phyloP scores from a whole-genome alignment of 2,888 invertebrate species.

The Ornithoptera priamus region DNA sequence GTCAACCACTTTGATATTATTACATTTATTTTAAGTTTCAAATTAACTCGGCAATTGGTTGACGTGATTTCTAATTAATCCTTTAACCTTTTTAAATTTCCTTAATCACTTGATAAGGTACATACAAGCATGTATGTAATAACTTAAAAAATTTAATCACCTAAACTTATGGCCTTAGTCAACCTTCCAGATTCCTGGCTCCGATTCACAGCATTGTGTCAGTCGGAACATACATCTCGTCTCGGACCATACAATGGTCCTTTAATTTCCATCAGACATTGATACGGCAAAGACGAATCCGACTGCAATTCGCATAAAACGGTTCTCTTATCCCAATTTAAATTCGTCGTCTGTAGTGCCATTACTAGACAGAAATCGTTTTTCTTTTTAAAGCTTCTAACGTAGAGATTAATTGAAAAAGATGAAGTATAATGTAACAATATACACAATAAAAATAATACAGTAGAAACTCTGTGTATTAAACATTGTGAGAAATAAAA shows the following conservation, averaged over 20 bases:
- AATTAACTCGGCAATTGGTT: slow-evolving; percentile 55
- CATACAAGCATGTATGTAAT: background rate
- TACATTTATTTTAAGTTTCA: slow-evolving; percentile 61
- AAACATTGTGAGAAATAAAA: background rate
- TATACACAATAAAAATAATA: slow-evolving; percentile 7
- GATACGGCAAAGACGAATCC: slow-evolving; percentile 37
- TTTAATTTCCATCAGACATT: slow-evolving; percentile 54
- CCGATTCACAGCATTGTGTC: slow-evolving; percentile 41
- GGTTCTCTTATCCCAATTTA: slow-evolving; percentile 28
- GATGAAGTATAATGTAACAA: slow-evolving; percentile 6
- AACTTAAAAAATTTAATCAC: background rate
- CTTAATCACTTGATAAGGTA: background rate
- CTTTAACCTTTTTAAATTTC: background rate
- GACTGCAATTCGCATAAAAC: slow-evolving; percentile 34
- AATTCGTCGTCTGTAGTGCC: slow-evolving; percentile 21
- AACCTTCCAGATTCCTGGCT: slow-evolving; percentile 28
- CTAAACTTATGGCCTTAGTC: slow-evolving; percentile 7
- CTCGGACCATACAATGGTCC: slow-evolving; percentile 45
- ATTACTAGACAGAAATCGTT: slow-evolving; percentile 9
- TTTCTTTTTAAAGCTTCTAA: background rate
- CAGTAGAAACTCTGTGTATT: background rate
- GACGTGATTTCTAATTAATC: slow-evolving; percentile 41
- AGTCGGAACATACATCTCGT: slow-evolving; percentile 41
- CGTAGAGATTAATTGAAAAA: slow-evolving; percentile 16
- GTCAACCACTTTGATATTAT: slow-evolving; percentile 60